A percentile compares a stretch with the other conserved stretches of the same genome.
These are phyloP conservation scores for Anoura caudifer DNA, from an alignment of 2,113 vertebrate genomes.

Conservation along the genomic window DNA sequence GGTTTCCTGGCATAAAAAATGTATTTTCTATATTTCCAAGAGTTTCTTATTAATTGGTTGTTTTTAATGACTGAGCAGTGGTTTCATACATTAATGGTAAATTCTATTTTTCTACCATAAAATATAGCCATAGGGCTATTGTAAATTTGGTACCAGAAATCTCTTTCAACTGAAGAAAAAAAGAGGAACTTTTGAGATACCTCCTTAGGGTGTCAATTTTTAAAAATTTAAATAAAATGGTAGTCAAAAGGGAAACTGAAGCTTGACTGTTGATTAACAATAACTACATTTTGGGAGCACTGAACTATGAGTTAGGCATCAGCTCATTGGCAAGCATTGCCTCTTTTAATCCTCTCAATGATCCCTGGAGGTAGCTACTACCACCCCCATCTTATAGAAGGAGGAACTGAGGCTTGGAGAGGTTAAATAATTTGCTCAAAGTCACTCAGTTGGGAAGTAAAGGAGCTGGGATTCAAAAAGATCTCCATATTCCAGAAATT, in stretches of 20 bases:
- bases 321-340: neutral
- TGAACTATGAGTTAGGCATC: neutral
- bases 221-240: neutral
- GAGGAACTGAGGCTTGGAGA: neutral
- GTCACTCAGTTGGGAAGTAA: neutral
- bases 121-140: neutral
- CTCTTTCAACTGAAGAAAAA: neutral
- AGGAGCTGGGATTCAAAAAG: neutral
- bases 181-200: neutral
- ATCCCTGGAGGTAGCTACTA: neutral
- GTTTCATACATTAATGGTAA: conserved; percentile 36
- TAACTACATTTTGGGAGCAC: neutral
- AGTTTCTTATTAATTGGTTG: conserved; percentile 29
- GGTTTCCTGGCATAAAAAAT: neutral
- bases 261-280: neutral
- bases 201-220: neutral
- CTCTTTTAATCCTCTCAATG: neutral
- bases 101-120: conserved; percentile 42
- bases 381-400: neutral
- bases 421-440: neutral
- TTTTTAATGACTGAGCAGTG: neutral
- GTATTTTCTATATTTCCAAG: neutral
- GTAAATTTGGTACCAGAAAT: conserved; percentile 4
- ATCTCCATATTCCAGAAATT: neutral
- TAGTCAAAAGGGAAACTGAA: neutral